Percentiles rank a stretch among this genome's conserved stretches.
These are phyloP conservation scores for Drosophila pullipes DNA, from an alignment of 2,888 invertebrate species.

Conservation along the genomic window DNA sequence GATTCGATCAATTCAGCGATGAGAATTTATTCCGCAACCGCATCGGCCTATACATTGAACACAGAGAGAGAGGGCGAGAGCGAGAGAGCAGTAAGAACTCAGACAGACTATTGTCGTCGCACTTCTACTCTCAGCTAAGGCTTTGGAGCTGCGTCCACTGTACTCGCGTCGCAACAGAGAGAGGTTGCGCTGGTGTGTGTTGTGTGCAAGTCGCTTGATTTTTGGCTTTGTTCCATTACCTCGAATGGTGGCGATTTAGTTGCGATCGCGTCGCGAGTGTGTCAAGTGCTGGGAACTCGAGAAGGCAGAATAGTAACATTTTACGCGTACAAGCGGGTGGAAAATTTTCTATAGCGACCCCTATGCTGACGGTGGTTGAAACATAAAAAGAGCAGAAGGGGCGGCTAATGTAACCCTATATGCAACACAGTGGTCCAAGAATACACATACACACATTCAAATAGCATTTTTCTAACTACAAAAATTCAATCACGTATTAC, in stretches of 20 bases:
- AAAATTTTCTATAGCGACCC: constrained; percentile 63
- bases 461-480: not conserved
- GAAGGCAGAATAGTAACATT: constrained; percentile 24
- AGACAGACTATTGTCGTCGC: constrained; percentile 43
- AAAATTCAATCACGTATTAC: not conserved
- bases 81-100: constrained; percentile 39
- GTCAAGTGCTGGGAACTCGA: constrained; percentile 61
- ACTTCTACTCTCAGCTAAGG: constrained; percentile 15
- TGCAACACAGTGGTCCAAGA: constrained; percentile 36
- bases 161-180: constrained; percentile 10
- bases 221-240: constrained; percentile 64
- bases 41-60: constrained; percentile 16
- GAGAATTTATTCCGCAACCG: constrained; percentile 12
- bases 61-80: constrained; percentile 7
- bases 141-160: constrained; percentile 33
- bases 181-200: constrained; percentile 40
- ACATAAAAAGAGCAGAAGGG: constrained; percentile 36
- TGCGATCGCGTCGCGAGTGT: constrained; percentile 81
- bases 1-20: constrained; percentile 47
- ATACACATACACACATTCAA: constrained; percentile 21
- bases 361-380: constrained; percentile 67
- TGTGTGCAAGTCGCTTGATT: constrained; percentile 33
- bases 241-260: constrained; percentile 73
- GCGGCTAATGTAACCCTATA: constrained; percentile 24
- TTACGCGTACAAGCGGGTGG: constrained; percentile 57